A percentile compares a stretch with the other conserved stretches of the same genome.
These are phyloP conservation scores for Dipodomys spectabilis DNA, from an alignment of 2,113 vertebrate species.

Conservation along the genomic window DNA sequence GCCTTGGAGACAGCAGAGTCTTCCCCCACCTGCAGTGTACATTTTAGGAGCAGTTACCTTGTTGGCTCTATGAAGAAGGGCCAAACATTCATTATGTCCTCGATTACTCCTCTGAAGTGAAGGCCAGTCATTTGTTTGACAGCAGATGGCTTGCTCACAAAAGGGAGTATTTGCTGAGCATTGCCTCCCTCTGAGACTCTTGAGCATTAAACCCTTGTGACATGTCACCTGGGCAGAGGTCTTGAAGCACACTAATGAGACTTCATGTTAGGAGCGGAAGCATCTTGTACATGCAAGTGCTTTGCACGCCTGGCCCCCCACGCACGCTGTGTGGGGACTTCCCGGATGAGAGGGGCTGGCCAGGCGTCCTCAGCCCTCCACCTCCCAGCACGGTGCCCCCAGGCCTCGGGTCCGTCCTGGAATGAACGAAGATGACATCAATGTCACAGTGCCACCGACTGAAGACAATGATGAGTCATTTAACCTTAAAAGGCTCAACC, in stretches of 20 bases:
- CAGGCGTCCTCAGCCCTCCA: not conserved
- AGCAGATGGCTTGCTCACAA: slow-evolving; percentile 32
- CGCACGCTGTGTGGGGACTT: not conserved
- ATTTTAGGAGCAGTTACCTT: slow-evolving; percentile 10
- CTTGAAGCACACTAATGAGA: slow-evolving; percentile 47
- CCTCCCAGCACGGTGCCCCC: not conserved
- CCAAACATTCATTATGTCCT: slow-evolving; percentile 34
- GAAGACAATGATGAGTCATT: slow-evolving; percentile 62
- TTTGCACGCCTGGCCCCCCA: not conserved
- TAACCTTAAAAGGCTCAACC: slow-evolving; percentile 64
- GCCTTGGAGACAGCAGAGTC: rapidly evolving
- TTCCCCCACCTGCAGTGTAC: not conserved
- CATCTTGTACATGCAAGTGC: not conserved
- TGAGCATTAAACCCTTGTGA: slow-evolving; percentile 51
- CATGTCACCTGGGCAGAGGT: slow-evolving; percentile 44
- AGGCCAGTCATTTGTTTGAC: slow-evolving; percentile 58
- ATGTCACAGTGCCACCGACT: not conserved
- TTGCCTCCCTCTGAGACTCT: slow-evolving; percentile 7
- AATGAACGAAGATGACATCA: not conserved
- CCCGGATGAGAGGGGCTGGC: too few species aligned
- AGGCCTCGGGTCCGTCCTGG: not conserved
- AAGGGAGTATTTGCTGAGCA: slow-evolving; percentile 59
- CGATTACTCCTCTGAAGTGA: slow-evolving; percentile 39
- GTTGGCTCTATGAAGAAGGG: slow-evolving; percentile 32
- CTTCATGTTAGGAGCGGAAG: not conserved